A percentile compares a stretch with the other conserved stretches of the same genome.
Evolutionary conservation across 1,140 invertebrate species (phyloP).

Genomic region (Rhopalosiphum padi): DNA sequence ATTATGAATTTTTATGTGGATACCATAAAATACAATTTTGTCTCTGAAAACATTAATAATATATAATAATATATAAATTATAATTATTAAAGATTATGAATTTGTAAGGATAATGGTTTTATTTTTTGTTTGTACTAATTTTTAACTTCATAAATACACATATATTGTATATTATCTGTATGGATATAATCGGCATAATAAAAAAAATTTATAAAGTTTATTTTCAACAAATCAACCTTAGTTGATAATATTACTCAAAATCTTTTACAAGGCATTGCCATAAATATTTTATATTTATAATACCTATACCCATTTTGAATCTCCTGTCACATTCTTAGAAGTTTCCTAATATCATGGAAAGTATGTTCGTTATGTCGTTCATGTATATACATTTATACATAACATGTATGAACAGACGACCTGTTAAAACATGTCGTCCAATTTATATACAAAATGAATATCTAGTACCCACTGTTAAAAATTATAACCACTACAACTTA

Average conservation of each 20-base stretch:
- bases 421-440: background rate
- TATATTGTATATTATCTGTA: background rate
- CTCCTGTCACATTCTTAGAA: background rate
- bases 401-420: background rate
- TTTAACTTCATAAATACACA: background rate
- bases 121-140: too few species aligned
- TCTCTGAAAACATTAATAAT: too few species aligned
- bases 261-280: background rate
- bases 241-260: conserved; percentile 15
- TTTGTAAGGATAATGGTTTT: too few species aligned
- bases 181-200: background rate
- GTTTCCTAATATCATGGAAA: background rate
- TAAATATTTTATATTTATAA: background rate
- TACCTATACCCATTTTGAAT: background rate
- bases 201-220: background rate
- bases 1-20: too few species aligned
- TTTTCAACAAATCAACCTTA: background rate
- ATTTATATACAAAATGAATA: background rate
- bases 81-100: too few species aligned
- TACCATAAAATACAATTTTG: too few species aligned
- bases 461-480: background rate
- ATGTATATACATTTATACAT: background rate
- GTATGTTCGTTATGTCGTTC: too few species aligned
- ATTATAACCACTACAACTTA: background rate
- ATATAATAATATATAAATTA: too few species aligned